A percentile compares a stretch with the other conserved stretches of the same genome.
Conservation (phyloP, 2,113 vertebrate species). For the Eudyptes chrysolophus region DNA sequence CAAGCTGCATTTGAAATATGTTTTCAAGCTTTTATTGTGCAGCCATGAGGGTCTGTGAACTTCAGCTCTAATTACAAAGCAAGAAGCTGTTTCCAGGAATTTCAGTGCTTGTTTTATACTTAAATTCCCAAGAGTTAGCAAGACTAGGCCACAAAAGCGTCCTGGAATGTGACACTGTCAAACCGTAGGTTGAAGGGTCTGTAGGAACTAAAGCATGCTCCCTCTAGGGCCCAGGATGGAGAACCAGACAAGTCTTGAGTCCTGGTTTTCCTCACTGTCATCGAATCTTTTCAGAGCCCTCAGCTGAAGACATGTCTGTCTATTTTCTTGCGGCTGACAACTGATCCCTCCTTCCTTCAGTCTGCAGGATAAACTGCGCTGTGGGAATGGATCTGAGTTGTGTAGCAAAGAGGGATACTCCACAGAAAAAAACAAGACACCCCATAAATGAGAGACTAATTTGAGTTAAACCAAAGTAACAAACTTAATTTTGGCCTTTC, state of each 20-base stretch:
- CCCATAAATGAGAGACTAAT: not conserved
- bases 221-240: not conserved
- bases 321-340: not conserved
- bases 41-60: not conserved
- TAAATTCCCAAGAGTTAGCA: not conserved
- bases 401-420: not conserved
- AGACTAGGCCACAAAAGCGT: not conserved
- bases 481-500: not conserved
- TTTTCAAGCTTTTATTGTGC: not conserved
- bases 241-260: not conserved
- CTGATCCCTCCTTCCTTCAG: not conserved
- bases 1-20: not conserved
- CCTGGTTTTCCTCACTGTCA: conserved; percentile 38
- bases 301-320: not conserved
- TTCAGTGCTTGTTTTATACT: not conserved
- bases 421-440: not conserved
- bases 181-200: not conserved
- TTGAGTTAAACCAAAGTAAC: not conserved
- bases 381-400: not conserved
- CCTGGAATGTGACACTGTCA: not conserved
- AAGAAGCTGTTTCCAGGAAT: conserved; percentile 20
- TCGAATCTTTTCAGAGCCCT: not conserved
- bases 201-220: not conserved
- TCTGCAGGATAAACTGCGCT: not conserved
- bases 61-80: conserved; percentile 3